Evolutionary conservation across 37 sponge, comb jelly and placozoan genomes (phyloP).

Genomic region (Diacarnus erythraeanus): DNA sequence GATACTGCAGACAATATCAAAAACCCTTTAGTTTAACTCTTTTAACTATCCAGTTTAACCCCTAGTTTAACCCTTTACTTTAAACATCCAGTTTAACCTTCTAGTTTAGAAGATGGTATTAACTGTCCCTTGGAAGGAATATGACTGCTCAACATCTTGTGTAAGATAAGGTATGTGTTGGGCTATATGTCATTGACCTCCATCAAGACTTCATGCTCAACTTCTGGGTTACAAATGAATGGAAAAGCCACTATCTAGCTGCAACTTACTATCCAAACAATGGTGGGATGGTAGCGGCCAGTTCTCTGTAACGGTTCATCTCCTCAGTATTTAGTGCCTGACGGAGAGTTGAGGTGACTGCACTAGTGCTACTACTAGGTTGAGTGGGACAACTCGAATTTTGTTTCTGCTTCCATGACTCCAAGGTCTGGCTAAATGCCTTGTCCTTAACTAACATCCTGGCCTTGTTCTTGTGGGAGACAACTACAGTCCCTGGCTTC

Average conservation of each 20-base stretch:
- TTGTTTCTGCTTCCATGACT: slow-evolving; percentile 68
- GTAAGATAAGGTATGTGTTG: too few species aligned
- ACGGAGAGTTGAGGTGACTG: slow-evolving; percentile 4
- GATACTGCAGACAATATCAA: slow-evolving; percentile 26
- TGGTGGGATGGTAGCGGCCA: slow-evolving; percentile 31
- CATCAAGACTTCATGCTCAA: too few species aligned
- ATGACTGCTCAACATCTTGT: too few species aligned
- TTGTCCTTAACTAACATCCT: slow-evolving; percentile 85
- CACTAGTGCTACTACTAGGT: background rate
- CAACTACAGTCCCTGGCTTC: slow-evolving; percentile 80
- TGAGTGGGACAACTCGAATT: background rate
- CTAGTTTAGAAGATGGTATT: too few species aligned
- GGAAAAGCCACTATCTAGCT: too few species aligned
- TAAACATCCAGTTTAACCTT: too few species aligned
- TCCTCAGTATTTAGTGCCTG: slow-evolving; percentile 20
- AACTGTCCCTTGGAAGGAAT: too few species aligned
- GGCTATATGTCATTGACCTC: too few species aligned
- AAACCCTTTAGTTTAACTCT: too few species aligned
- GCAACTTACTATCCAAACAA: slow-evolving; percentile 55
- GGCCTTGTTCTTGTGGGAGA: slow-evolving; percentile 90
- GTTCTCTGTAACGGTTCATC: slow-evolving; percentile 30
- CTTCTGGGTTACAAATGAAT: too few species aligned
- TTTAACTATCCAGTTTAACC: too few species aligned
- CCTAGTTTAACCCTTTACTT: too few species aligned
- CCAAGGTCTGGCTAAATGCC: slow-evolving; percentile 67